These are phyloP conservation scores for Mobula birostris DNA, from an alignment of 2,113 vertebrate genomes.

Conservation along the genomic window DNA sequence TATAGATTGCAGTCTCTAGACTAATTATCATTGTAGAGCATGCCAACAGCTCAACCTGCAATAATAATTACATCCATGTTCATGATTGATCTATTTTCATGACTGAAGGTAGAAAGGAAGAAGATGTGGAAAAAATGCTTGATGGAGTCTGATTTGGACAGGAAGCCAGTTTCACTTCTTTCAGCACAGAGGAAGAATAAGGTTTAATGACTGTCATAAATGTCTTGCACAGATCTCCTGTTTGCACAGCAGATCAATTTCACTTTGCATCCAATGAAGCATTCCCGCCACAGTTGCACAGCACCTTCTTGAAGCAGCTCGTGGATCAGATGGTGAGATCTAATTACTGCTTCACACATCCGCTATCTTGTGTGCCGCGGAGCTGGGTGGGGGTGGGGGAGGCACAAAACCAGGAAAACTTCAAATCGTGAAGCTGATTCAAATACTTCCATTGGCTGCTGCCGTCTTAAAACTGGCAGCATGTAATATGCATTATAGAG, in stretches of 20 bases:
- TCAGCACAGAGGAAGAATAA: neutral
- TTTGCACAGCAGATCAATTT: neutral
- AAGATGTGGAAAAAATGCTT: conserved; percentile 65
- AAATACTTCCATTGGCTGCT: conserved; percentile 3
- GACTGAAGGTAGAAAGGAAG: conserved; percentile 73
- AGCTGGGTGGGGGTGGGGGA: neutral
- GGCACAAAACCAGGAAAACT: conserved; percentile 4
- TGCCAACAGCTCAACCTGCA: conserved; percentile 63
- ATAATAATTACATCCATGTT: conserved; percentile 54
- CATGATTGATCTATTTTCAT: conserved; percentile 55
- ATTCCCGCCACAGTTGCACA: neutral
- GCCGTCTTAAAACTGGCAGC: neutral
- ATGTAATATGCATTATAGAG: neutral
- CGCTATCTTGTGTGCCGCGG: neutral
- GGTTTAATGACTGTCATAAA: neutral
- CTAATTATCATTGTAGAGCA: conserved; percentile 67
- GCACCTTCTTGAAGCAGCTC: conserved; percentile 18
- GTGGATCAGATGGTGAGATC: conserved; percentile 26
- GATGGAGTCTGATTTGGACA: conserved; percentile 66
- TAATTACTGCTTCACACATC: conserved; percentile 18
- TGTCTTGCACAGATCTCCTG: neutral
- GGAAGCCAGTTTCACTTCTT: conserved; percentile 50
- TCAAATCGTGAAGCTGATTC: neutral
- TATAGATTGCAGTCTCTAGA: conserved; percentile 70
- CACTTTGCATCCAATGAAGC: neutral